phyloP scores from a whole-genome alignment of 92 coral and sea anemone species.

The Siderastrea siderea region DNA sequence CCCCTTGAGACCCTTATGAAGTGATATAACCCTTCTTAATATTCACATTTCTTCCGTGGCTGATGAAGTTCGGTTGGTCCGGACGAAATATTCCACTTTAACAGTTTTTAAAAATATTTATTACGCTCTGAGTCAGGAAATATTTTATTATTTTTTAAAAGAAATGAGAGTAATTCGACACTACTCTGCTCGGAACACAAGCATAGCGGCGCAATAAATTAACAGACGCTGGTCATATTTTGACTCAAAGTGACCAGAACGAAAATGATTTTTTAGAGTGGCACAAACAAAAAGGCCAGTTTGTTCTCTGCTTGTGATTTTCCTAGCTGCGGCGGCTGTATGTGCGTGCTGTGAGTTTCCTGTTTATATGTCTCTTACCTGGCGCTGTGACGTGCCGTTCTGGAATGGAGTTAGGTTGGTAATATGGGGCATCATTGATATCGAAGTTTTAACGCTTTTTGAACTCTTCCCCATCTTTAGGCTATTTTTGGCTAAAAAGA shows the following conservation, averaged over 20 bases:
- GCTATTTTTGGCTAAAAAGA: conserved; percentile 54
- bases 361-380: conserved; percentile 9
- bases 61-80: no score
- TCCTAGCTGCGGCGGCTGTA: neutral
- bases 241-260: neutral
- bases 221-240: neutral
- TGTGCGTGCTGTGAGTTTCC: neutral
- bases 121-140: no score
- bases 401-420: conserved; percentile 95
- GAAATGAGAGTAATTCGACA: no score
- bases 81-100: no score
- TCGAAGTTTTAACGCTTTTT: conserved; percentile 83
- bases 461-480: conserved; percentile 76
- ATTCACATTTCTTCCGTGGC: no score
- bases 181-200: no score
- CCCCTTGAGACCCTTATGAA: no score
- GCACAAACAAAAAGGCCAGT: neutral
- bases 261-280: neutral
- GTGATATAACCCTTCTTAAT: no score
- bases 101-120: no score
- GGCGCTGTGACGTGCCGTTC: conserved; percentile 52
- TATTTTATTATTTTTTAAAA: no score
- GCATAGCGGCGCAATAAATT: no score
- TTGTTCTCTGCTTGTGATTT: neutral
- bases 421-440: conserved; percentile 98